Conservation (phyloP, 1,140 invertebrate genomes). For the Phymorhynchus buccinoides region DNA sequence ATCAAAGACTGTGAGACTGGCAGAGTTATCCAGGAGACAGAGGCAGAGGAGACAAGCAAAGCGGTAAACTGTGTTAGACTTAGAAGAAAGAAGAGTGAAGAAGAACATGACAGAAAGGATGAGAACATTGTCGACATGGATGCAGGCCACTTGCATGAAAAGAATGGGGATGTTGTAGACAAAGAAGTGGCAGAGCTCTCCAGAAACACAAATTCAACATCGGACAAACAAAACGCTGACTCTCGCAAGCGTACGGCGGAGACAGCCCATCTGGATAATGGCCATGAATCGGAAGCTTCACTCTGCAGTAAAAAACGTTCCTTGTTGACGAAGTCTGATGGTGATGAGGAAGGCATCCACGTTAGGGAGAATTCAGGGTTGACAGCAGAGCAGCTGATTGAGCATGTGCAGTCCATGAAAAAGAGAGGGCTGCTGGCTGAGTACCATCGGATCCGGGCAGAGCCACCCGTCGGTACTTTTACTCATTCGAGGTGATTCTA, state of each 20-base stretch:
- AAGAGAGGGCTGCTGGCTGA: slow-evolving; percentile 86
- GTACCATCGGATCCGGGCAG: slow-evolving; percentile 84
- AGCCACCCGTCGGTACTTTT: slow-evolving; percentile 85
- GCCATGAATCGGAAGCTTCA: slow-evolving; percentile 44
- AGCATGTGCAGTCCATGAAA: slow-evolving; percentile 83
- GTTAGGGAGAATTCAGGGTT: slow-evolving; percentile 74
- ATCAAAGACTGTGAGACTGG: slow-evolving; percentile 70
- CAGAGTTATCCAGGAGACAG: slow-evolving; percentile 70
- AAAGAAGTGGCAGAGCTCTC: background rate
- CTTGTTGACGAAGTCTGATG: slow-evolving; percentile 52
- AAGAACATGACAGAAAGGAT: background rate
- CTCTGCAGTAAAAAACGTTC: slow-evolving; percentile 62
- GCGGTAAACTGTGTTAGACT: too few species aligned
- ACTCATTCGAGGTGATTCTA: slow-evolving; percentile 69
- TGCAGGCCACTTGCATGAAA: background rate
- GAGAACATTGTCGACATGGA: background rate
- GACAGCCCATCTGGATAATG: slow-evolving; percentile 38
- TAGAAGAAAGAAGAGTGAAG: slow-evolving; percentile 12
- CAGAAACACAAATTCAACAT: slow-evolving; percentile 54
- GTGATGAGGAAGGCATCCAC: slow-evolving; percentile 67
- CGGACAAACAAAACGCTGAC: slow-evolving; percentile 37
- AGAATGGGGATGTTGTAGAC: background rate
- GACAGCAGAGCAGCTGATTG: slow-evolving; percentile 84
- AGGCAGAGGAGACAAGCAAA: slow-evolving; percentile 65
- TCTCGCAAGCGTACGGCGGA: slow-evolving; percentile 48